Evolutionary conservation across 1,140 invertebrate species (phyloP), one percentile per base, ranked within the genome.

Genomic region (Stenopsyche tienmushanensis): DNA sequence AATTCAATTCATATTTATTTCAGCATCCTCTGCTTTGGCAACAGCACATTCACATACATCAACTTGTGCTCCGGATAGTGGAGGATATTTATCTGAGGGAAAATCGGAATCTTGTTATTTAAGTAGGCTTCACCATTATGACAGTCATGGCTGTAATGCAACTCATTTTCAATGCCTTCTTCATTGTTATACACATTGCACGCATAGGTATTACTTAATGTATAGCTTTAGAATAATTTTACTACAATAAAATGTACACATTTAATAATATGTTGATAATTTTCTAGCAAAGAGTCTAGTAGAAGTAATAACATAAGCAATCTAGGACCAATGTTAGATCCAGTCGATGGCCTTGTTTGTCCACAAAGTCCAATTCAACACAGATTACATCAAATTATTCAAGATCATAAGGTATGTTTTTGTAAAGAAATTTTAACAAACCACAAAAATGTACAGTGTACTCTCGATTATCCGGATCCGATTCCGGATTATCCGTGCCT

Each of bases 301-400:
- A 29, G 2, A 23, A 49, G 17, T 39, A 44, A 54, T 55, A 47
- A 2, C 10, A 15, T n/a, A 1, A 23, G 3, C 18, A 54, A 55
- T 50, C 52, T 50, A 24, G 63, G 49, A 18, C 49, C 64, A 44
- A 54, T 60, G 26, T 66, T 78, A 15, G 81, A 82, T 53, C 72
- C 77, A 63, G 74, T 89, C n/a, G 93, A 95, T 80, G 93, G 93
- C 49, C 80, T 95, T 67, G 85, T 89, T 41, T 85, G 89, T 55
- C 84, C 90, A 65, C 82, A 86, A 69, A 92, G 91, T 74, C 87
- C 91, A 60, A 80, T 91, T 66, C 92, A 94, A 74, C 84, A 87
- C 72, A 77, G 92, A 65, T 78, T 95, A 67, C 85, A 88, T 74
- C 89, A 93, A 74, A 90, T 94, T 65, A 87, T 91, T 67, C 78